Evolutionary conservation across 2,797 vertebrate genomes (phyloP).

Genomic region (Fundulus diaphanus): DNA sequence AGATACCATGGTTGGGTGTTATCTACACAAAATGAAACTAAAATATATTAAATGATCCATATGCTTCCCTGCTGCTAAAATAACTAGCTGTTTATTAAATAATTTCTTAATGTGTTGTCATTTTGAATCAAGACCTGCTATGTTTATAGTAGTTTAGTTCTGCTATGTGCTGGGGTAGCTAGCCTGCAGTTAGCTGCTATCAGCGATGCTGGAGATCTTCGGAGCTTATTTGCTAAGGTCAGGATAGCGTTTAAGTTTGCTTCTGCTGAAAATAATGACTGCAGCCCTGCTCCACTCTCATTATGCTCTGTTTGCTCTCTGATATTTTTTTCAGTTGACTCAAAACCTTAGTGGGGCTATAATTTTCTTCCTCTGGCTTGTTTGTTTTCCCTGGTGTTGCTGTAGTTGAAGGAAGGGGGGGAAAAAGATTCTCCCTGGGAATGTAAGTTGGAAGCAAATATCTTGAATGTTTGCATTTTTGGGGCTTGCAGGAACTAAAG

Average conservation of each 20-base stretch:
- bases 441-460: slow-evolving; percentile 16
- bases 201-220: too few species aligned
- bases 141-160: too few species aligned
- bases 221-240: not conserved
- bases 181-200: too few species aligned
- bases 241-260: slow-evolving; percentile 1
- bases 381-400: slow-evolving; percentile 32
- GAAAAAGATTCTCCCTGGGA: slow-evolving; percentile 20
- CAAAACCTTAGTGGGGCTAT: slow-evolving; percentile 11
- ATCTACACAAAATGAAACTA: not conserved
- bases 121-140: too few species aligned
- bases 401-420: slow-evolving; percentile 32
- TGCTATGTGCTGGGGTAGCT: not conserved
- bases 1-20: not conserved
- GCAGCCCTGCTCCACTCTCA: not conserved
- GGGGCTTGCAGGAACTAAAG: slow-evolving; percentile 25
- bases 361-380: slow-evolving; percentile 16
- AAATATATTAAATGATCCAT: too few species aligned
- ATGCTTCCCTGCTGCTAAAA: too few species aligned
- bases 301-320: not conserved
- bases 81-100: too few species aligned
- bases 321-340: not conserved
- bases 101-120: too few species aligned
- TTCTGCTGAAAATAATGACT: not conserved
- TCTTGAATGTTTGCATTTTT: slow-evolving; percentile 30